Evolutionary conservation across 2,797 vertebrate genomes (phyloP).

Genomic region (Ibycter americanus): DNA sequence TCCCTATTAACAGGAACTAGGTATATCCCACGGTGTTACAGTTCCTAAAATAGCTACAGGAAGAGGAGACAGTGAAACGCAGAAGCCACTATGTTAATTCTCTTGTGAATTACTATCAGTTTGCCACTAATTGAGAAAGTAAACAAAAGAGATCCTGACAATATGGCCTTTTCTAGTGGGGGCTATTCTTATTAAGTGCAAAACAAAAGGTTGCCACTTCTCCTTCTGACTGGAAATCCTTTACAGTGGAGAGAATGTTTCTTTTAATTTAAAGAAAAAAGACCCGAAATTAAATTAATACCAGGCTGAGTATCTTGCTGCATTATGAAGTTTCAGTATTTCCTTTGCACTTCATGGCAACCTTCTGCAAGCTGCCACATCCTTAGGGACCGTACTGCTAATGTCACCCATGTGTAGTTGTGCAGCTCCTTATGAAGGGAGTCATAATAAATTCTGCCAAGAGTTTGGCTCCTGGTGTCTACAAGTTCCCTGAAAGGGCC

Average conservation of each 20-base stretch:
- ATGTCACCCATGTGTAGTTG: neutral
- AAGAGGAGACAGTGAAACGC: conserved; percentile 59
- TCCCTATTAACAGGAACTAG: neutral
- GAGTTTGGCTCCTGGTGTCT: neutral
- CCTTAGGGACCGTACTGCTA: conserved; percentile 33
- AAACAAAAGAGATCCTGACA: conserved; percentile 73
- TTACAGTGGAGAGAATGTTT: neutral
- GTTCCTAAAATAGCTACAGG: conserved; percentile 62
- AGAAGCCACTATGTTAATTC: conserved; percentile 68
- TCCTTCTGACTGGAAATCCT: conserved; percentile 39
- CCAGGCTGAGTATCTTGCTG: conserved; percentile 48
- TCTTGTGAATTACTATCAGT: conserved; percentile 74
- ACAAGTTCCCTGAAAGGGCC: neutral
- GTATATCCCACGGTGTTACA: conserved; percentile 54
- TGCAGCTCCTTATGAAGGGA: neutral
- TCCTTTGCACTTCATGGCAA: conserved; percentile 52
- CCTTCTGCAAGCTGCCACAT: conserved; percentile 31
- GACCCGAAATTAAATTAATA: neutral
- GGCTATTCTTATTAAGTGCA: conserved; percentile 62
- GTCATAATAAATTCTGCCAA: neutral
- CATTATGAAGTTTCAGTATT: conserved; percentile 43
- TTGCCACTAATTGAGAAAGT: conserved; percentile 77
- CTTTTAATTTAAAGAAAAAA: neutral
- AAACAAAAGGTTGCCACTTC: conserved; percentile 43
- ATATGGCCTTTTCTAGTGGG: conserved; percentile 54